Base-by-base conservation (phyloP, 2,888 invertebrate species). In the Apotomis betuletana region DNA sequence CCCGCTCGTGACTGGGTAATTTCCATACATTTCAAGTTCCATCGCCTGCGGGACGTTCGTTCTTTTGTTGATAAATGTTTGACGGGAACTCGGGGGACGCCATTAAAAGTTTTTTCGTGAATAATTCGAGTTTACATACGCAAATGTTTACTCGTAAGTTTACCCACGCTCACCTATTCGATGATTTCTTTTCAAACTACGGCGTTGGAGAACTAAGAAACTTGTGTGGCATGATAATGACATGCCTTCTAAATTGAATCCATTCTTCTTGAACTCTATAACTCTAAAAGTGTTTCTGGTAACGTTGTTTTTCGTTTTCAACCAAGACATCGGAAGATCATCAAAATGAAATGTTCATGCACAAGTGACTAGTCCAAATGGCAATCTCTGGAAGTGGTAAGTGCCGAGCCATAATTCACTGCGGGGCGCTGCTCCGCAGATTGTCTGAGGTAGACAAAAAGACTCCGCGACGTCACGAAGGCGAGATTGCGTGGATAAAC, bases 31-130 rank as follows among this genome's bases (percentile, higher is more conserved):
- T 92, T 92, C 90, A 92, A 92, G 92, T 92, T 93, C 91, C 88
- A 91, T 92, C 92, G 92, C 92, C 93, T 92, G 91, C 91, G 93
- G 92, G 92, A 92, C 91, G 92, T 92, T 92, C 92, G 90, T 92
- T 93, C 92, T 92, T 92, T 92, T 93, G 92, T 93, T 93, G 93
- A 93, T 92, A 93, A 92, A 92, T 92, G 92, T 92, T 93, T 93
- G 92, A 92, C 93, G 92, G 91, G 87, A 92, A 91, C 93, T 92
- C 91, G 88, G 87, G 92, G 91, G 93, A 93, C 92, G 92, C 93
- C 93, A 93, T 93, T 93, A 93, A 92, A 92, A 93, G 92, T 93
- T 93, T 92, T 92, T 93, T 92, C 92, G 92, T 91, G 92, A 92
- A 91, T 92, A 91, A 92, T 92, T 92, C 87, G 90, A 92, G 92